Evolutionary conservation across 2,888 invertebrate genomes (phyloP), one percentile per base, ranked within the genome.

Genomic region (Drosophila pseudotalamancana): DNA sequence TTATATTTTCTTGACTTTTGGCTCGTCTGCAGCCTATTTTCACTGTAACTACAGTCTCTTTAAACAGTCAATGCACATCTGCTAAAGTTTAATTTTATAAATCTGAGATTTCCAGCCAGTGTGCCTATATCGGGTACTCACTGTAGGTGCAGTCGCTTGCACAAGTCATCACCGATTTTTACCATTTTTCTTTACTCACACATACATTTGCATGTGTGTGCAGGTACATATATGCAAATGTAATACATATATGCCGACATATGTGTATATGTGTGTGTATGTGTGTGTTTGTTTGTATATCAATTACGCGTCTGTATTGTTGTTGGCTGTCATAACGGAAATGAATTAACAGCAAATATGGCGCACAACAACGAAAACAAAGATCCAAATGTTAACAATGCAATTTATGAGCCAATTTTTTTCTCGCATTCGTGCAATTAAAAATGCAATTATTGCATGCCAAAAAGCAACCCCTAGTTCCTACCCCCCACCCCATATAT

Each of bases 331-430:
- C 77, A 80, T 77, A 80, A 83, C 77, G 80, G 75, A 80, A 83
- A 83, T 80, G 80, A 80, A 80, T 80, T 80, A 80, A 83, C 81
- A 67, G 77, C 84, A 80, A 80, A 80, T 83, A 80, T 72, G 81
- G 72, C 68, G 40, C 19, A 34, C 43, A 55, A 37, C n/a, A 49
- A 3, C 12, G 32, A 11, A 6, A 31, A 6, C 34, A 34, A 16
- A n/a, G 6, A 18, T n/a, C 23, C 12, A 35, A 32, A 14, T 40
- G 37, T 27, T 37, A 70, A 50, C 60, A 60, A 60, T 56, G 27
- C 75, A 75, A 80, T 77, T 77, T 79, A 83, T 74, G 57, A 62
- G 62, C 11, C 71, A 40, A 39, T 29, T 46, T 49, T 68, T 70
- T 57, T 32, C 16, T 18, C 4, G 4, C 2, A 12, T 45, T 35